phyloP scores from a whole-genome alignment of 1,140 invertebrate species.

The Elymnias hypermnestra region DNA sequence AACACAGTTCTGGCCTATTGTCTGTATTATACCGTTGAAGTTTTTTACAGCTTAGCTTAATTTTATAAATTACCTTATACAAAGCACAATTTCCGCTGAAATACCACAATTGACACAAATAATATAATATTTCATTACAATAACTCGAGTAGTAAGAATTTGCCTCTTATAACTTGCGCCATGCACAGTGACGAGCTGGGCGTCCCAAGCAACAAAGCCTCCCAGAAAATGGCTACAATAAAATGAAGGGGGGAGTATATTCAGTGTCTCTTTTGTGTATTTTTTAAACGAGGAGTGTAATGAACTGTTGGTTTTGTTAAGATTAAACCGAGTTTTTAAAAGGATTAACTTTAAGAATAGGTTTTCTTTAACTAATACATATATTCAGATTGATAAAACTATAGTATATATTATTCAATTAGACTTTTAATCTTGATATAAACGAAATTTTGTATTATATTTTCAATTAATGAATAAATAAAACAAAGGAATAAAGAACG shows the following conservation, averaged over 20 bases:
- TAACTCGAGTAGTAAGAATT: neutral
- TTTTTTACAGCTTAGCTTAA: too few species aligned
- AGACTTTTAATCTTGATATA: too few species aligned
- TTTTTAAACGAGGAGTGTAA: conserved; percentile 20
- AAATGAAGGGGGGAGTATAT: conserved; percentile 17
- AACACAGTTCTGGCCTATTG: too few species aligned
- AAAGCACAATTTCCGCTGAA: too few species aligned
- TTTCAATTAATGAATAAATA: too few species aligned
- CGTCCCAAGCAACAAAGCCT: conserved; percentile 16
- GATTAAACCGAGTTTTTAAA: conserved; percentile 10
- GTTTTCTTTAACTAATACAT: neutral
- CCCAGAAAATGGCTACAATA: conserved; percentile 22
- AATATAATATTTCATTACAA: neutral
- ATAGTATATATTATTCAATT: too few species aligned
- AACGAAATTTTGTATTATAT: too few species aligned
- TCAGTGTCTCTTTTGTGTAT: conserved; percentile 19
- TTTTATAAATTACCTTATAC: too few species aligned
- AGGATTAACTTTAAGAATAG: neutral
- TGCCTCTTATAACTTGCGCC: conserved; percentile 8
- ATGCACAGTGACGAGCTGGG: conserved; percentile 4
- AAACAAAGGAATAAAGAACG: too few species aligned
- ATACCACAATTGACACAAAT: too few species aligned
- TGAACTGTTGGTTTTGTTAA: conserved; percentile 19
- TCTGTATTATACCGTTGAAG: too few species aligned
- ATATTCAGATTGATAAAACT: too few species aligned